Conservation (phyloP, 2,888 invertebrate genomes). For the Cordilura impudica region DNA sequence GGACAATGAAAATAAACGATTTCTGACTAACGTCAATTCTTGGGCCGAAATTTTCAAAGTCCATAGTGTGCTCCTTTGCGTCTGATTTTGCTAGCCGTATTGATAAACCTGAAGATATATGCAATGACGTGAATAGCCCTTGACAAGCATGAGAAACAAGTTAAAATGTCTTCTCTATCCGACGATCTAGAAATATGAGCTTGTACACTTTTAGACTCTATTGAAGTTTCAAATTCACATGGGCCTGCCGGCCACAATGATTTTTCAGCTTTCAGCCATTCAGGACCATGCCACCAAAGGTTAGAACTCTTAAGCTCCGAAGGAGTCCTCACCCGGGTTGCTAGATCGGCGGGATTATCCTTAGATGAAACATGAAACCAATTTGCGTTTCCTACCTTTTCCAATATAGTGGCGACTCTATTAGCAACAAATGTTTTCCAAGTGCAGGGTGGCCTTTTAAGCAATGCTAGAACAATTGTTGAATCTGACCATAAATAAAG, state of each 20-base stretch:
- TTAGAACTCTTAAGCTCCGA: neutral
- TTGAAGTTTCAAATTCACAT: neutral
- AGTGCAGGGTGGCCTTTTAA: conserved; percentile 32
- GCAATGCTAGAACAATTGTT: conserved; percentile 39
- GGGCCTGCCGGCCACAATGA: neutral
- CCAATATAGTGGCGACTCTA: neutral
- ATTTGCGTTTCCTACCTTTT: neutral
- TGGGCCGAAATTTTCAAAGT: too few relatives aligned
- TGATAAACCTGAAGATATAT: too few relatives aligned
- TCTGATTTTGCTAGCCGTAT: too few relatives aligned
- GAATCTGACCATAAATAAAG: conserved; percentile 28
- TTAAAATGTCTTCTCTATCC: too few relatives aligned
- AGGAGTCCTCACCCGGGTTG: neutral
- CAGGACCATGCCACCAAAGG: conserved; percentile 48
- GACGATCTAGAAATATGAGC: too few relatives aligned
- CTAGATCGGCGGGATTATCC: neutral
- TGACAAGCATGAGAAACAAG: too few relatives aligned
- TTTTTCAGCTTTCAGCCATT: neutral
- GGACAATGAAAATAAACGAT: too few relatives aligned
- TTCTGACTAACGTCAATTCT: too few relatives aligned
- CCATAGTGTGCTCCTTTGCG: too few relatives aligned
- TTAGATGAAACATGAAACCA: neutral
- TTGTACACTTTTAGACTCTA: neutral
- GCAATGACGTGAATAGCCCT: neutral
- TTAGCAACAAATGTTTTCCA: conserved; percentile 26